Percentiles rank a stretch among this genome's conserved stretches.
phyloP scores from a whole-genome alignment of 2,888 invertebrate genomes.

The Scaptomyza cyrtandrae region DNA sequence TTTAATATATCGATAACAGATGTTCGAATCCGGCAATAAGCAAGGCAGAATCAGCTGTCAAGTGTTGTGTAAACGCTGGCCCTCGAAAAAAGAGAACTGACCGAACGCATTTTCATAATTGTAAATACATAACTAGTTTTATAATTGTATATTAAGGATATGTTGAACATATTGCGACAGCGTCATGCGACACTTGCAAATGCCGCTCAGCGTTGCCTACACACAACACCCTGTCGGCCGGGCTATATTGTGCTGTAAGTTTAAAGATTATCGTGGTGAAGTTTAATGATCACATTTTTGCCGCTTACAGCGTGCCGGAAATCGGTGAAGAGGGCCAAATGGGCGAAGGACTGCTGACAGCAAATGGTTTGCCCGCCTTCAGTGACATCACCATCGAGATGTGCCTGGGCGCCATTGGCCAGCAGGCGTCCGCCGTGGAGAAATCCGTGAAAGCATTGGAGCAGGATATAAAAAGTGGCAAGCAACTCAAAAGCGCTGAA shows the following conservation, averaged over 20 bases:
- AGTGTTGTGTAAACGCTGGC: constrained; percentile 72
- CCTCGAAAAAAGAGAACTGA: constrained; percentile 37
- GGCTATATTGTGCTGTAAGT: constrained; percentile 82
- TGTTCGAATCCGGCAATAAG: background rate
- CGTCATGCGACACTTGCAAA: constrained; percentile 46
- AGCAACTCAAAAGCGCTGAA: constrained; percentile 85
- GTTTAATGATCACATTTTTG: constrained; percentile 11
- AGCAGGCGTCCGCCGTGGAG: constrained; percentile 92
- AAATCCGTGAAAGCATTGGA: constrained; percentile 90
- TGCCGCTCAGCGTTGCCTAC: constrained; percentile 61
- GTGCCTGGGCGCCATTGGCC: constrained; percentile 93
- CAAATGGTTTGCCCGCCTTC: constrained; percentile 91
- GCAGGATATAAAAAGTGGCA: constrained; percentile 84
- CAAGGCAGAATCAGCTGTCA: constrained; percentile 41
- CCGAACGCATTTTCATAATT: constrained; percentile 53
- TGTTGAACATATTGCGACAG: constrained; percentile 73
- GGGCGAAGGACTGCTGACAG: constrained; percentile 89
- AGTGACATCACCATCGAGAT: constrained; percentile 92
- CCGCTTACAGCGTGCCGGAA: constrained; percentile 88
- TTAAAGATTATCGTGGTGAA: background rate
- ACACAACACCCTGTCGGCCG: constrained; percentile 57
- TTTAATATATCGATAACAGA: constrained; percentile 11
- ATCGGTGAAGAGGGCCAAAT: constrained; percentile 92
- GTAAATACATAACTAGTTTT: constrained; percentile 46
- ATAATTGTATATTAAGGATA: constrained; percentile 44